phyloP scores from a whole-genome alignment of 2,797 vertebrate genomes.

The Perodicticus potto region DNA sequence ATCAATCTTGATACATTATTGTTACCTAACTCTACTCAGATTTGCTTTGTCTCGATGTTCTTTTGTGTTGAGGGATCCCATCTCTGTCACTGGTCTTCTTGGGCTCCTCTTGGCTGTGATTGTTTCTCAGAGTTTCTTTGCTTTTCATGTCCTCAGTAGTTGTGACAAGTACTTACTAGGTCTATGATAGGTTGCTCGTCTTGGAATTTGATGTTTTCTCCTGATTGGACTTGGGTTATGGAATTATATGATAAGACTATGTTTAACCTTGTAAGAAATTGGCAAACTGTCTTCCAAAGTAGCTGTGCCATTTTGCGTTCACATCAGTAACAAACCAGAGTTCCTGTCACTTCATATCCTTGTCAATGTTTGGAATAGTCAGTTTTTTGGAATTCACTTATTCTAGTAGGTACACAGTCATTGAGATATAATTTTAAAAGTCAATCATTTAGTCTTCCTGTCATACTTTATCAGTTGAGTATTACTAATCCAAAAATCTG shows the following conservation, averaged over 20 bases:
- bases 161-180: neutral
- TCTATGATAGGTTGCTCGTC: neutral
- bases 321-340: neutral
- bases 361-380: neutral
- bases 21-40: neutral
- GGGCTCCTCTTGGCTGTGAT: neutral
- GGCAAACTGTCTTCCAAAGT: neutral
- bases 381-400: neutral
- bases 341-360: neutral
- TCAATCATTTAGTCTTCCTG: neutral
- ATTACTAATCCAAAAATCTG: neutral
- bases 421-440: neutral
- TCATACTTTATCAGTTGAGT: neutral
- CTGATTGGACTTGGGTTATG: neutral
- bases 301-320: neutral
- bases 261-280: slow-evolving; percentile 29
- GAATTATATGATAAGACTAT: neutral
- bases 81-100: neutral
- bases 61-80: neutral
- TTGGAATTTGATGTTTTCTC: slow-evolving; percentile 48
- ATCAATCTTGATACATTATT: neutral
- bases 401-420: neutral
- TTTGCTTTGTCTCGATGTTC: neutral
- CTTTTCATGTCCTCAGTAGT: slow-evolving; percentile 31
- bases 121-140: neutral